phyloP scores from a whole-genome alignment of 2,113 vertebrate genomes.

The Caranx melampygus region DNA sequence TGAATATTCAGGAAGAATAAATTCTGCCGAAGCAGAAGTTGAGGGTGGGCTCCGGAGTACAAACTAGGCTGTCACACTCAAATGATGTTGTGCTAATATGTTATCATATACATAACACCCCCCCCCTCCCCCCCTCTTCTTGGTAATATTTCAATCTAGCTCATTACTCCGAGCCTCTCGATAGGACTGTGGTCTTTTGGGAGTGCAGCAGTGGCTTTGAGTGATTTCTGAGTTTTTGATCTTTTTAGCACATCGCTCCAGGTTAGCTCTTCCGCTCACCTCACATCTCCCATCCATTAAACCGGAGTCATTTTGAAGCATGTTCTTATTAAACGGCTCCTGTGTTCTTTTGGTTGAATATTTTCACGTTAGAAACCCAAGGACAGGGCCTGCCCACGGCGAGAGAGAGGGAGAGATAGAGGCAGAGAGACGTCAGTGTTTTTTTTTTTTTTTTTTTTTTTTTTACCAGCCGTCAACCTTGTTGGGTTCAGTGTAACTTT shows the following conservation, averaged over 20 bases:
- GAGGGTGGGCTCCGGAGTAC: slow-evolving; percentile 55
- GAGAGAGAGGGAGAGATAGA: slow-evolving; percentile 41
- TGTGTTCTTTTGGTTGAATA: slow-evolving; percentile 79
- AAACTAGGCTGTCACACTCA: slow-evolving; percentile 61
- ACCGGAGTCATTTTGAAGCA: slow-evolving; percentile 64
- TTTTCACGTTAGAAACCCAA: slow-evolving; percentile 75
- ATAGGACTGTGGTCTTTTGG: slow-evolving; percentile 67
- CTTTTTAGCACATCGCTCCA: slow-evolving; percentile 74
- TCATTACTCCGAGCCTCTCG: slow-evolving; percentile 62
- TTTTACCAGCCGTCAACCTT: slow-evolving; percentile 82
- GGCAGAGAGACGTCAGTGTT: slow-evolving; percentile 48
- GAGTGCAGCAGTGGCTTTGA: slow-evolving; percentile 69
- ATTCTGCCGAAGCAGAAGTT: slow-evolving; percentile 35
- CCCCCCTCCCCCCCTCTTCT: neutral
- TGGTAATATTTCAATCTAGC: slow-evolving; percentile 64
- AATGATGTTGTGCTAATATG: slow-evolving; percentile 68
- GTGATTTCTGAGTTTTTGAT: slow-evolving; percentile 67
- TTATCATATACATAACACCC: slow-evolving; percentile 59
- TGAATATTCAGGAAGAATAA: slow-evolving; percentile 36
- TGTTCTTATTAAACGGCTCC: slow-evolving; percentile 79
- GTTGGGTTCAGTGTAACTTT: slow-evolving; percentile 84
- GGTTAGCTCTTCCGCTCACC: slow-evolving; percentile 71
- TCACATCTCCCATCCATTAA: slow-evolving; percentile 79
- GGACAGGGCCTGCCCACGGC: slow-evolving; percentile 79
- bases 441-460: slow-evolving; percentile 42